Conservation (phyloP, 2,888 invertebrate genomes). For the Pinctada fucata region DNA sequence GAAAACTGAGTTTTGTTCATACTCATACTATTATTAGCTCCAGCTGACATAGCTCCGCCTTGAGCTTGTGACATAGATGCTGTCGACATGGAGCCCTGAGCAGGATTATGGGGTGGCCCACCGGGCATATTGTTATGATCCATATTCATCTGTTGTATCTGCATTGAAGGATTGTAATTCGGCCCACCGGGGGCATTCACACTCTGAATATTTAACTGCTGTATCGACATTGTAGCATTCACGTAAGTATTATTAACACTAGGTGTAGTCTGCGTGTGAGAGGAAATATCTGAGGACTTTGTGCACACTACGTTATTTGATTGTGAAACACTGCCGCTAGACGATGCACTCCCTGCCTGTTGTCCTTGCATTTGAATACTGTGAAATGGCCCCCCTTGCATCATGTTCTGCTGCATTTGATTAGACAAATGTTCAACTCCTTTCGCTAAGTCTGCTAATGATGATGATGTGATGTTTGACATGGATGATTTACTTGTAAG, state of each 20-base stretch:
- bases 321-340: slow-evolving; percentile 32
- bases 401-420: slow-evolving; percentile 76
- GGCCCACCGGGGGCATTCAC: slow-evolving; percentile 61
- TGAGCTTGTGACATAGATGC: slow-evolving; percentile 43
- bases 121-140: slow-evolving; percentile 48
- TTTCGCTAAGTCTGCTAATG: slow-evolving; percentile 76
- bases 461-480: slow-evolving; percentile 75
- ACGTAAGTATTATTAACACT: slow-evolving; percentile 79
- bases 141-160: slow-evolving; percentile 70
- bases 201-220: slow-evolving; percentile 79
- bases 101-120: slow-evolving; percentile 20
- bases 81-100: slow-evolving; percentile 26
- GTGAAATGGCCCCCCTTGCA: slow-evolving; percentile 77
- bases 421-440: slow-evolving; percentile 76
- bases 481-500: slow-evolving; percentile 65
- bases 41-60: slow-evolving; percentile 27
- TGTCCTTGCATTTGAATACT: slow-evolving; percentile 76
- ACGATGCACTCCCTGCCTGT: slow-evolving; percentile 22
- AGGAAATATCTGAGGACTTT: slow-evolving; percentile 38
- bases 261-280: slow-evolving; percentile 60
- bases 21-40: slow-evolving; percentile 19
- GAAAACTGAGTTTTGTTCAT: slow-evolving; percentile 44
- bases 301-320: slow-evolving; percentile 39
- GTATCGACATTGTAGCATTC: slow-evolving; percentile 79
- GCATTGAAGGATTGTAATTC: slow-evolving; percentile 67